Conservation (phyloP, 2,113 vertebrate genomes). For the Gallinago undulata region DNA sequence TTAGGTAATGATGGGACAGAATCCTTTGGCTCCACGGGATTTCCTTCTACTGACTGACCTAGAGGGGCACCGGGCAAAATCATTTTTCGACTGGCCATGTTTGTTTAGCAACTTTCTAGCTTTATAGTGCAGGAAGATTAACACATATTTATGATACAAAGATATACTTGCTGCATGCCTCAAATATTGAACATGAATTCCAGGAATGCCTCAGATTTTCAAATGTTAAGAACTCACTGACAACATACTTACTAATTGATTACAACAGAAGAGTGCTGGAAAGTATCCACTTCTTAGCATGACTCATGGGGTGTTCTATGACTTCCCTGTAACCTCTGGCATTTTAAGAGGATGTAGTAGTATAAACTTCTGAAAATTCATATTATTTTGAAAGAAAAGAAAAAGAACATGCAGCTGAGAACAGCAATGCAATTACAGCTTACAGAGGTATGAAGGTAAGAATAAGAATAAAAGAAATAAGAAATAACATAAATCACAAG, state of each 20-base stretch:
- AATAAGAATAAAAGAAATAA: not conserved
- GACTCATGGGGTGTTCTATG: not conserved
- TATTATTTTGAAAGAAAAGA: not conserved
- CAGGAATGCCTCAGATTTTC: not conserved
- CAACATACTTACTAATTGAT: not conserved
- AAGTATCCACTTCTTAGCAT: not conserved
- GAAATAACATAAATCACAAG: not conserved
- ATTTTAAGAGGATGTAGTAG: not conserved
- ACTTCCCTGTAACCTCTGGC: not conserved
- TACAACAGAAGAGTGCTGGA: not conserved
- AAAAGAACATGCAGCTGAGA: not conserved
- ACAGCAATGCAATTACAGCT: not conserved
- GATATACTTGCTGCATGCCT: not conserved
- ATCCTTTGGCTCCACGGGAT: not conserved
- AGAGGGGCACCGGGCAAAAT: not conserved
- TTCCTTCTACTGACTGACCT: not conserved
- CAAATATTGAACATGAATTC: not conserved
- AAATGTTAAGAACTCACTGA: not conserved
- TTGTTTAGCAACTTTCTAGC: not conserved
- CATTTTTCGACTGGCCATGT: not conserved
- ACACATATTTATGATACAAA: not conserved
- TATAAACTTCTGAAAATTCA: not conserved
- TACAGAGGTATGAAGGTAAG: not conserved
- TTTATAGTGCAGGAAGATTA: not conserved
- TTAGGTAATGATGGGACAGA: not conserved